A percentile compares a stretch with the other conserved stretches of the same genome.
Conservation (phyloP, 2,888 invertebrate genomes). For the Syrphus vitripennis region DNA sequence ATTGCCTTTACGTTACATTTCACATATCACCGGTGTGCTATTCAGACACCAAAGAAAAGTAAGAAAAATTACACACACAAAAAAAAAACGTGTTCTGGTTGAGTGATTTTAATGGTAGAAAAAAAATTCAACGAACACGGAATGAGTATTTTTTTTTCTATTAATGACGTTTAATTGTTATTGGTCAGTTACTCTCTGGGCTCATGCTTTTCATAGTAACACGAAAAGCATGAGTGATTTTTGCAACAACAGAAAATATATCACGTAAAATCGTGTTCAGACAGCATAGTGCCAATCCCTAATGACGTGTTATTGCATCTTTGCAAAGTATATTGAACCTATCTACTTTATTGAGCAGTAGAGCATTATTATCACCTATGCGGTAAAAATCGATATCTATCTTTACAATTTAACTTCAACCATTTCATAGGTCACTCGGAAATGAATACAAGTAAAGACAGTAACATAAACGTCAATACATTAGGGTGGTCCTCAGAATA, state of each 20-base stretch:
- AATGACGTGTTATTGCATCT: neutral
- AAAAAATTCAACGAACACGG: neutral
- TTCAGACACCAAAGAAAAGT: neutral
- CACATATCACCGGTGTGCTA: neutral
- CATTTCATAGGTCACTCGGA: neutral
- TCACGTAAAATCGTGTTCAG: neutral
- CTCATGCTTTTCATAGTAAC: neutral
- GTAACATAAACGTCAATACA: neutral
- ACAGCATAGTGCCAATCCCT: conserved; percentile 5
- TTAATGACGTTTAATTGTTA: conserved; percentile 31
- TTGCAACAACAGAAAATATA: neutral
- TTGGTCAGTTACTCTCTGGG: conserved; percentile 2
- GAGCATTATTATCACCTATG: neutral
- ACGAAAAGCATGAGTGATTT: conserved; percentile 17
- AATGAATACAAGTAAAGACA: neutral
- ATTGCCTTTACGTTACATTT: neutral
- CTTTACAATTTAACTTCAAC: neutral
- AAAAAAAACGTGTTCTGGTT: neutral
- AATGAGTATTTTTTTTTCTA: neutral
- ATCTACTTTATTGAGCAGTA: neutral
- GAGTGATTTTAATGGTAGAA: neutral
- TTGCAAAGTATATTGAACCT: neutral
- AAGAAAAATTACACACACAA: neutral
- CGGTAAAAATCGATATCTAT: conserved; percentile 2
- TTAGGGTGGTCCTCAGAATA: too few relatives aligned